Base-by-base conservation (phyloP, 2,113 vertebrate genomes). In the Mormyrus lacerda region DNA sequence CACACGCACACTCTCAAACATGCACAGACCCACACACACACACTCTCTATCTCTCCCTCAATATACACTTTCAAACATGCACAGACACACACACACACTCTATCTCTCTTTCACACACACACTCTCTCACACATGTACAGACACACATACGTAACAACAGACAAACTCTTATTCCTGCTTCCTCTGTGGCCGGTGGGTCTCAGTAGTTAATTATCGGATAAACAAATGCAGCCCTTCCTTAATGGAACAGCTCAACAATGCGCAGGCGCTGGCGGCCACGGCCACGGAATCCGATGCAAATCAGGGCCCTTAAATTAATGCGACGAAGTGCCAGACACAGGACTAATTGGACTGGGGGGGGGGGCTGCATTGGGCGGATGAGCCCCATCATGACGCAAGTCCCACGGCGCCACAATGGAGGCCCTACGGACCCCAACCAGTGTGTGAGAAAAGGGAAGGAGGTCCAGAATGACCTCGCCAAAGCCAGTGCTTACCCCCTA, bases 251-350 rank as follows among this genome's bases (percentile, higher is more conserved):
- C 42, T 31, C 48, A 58, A 19, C 85, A 35, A 10, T 35, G 50
- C 87, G 55, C 11, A 45, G n/a, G 31, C 10, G 13, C 48, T 35
- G 53, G 44, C 10, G 4, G 39, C n/a, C 4, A 24, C 10, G 45
- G 53, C 31, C 87, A 45, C 3, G 8, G 39, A 24, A 65, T 9
- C 24, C 10, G 17, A 83, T 89, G 69, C 47, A 55, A 89, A 89
- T 89, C 48, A 89, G 19, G 31, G 73, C 24, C 51, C n/a, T 31
- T 89, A 44, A 84, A 89, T 82, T 42, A 53, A 50, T 89, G 27
- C 39, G 35, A 44, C 31, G 11, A 51, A 44, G 73, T 58, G 31
- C 45, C 88, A 44, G 65, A 7, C 21, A 21, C 21, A 19, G 19
- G 44, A 79, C 51, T 88, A 88, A 88, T 55, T 83, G 76, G 76